Evolutionary conservation across 2,113 vertebrate species (phyloP).

Genomic region (Neodontobutis hainanensis): DNA sequence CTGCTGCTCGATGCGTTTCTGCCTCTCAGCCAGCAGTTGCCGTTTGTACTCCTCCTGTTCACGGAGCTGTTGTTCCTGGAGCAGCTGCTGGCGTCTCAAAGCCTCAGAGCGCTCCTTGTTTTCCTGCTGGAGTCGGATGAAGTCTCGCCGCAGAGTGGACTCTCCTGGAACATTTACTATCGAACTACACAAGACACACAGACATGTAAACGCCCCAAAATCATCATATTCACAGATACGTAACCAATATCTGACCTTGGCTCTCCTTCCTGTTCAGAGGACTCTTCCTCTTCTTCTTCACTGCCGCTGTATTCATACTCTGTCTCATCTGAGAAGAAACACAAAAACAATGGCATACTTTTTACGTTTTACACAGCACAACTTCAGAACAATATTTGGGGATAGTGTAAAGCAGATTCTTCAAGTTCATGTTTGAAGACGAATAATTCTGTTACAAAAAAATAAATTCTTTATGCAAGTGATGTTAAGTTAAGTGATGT

Average conservation of each 20-base stretch:
- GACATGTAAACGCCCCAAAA: neutral
- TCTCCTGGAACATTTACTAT: conserved; percentile 98
- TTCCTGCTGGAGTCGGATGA: conserved; percentile 97
- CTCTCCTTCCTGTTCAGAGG: conserved; percentile 97
- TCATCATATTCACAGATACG: neutral
- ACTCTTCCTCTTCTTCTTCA: conserved; percentile 97
- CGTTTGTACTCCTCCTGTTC: conserved; percentile 98
- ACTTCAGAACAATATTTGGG: no score
- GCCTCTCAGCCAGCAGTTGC: conserved; percentile 93
- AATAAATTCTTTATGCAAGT: no score
- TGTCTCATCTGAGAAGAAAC: conserved; percentile 86
- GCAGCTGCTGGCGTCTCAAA: conserved; percentile 92
- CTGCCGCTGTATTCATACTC: conserved; percentile 99
- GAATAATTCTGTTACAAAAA: no score
- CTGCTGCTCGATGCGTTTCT: conserved; percentile 97
- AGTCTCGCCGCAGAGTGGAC: conserved; percentile 95
- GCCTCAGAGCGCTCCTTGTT: conserved; percentile 98
- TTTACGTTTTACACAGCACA: neutral
- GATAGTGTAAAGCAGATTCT: no score
- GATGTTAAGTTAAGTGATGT: no score
- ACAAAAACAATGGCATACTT: neutral
- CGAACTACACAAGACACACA: conserved; percentile 76
- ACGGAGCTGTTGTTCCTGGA: conserved; percentile 96
- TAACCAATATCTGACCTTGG: conserved; percentile 79
- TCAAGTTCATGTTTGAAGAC: no score